These are phyloP conservation scores for Planiliza haematocheilus DNA, from an alignment of 2,113 vertebrate species.

Conservation along the genomic window DNA sequence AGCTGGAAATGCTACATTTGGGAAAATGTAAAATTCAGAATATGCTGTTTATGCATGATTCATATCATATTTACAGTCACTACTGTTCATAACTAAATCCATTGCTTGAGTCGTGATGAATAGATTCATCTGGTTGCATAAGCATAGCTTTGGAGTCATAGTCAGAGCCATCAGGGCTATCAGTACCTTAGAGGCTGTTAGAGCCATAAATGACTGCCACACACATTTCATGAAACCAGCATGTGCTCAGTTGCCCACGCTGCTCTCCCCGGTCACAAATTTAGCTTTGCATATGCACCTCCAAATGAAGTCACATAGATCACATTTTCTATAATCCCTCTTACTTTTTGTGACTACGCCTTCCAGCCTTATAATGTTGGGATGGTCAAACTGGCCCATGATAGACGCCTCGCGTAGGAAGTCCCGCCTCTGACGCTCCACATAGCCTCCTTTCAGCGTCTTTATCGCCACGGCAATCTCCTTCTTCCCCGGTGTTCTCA, in stretches of 20 bases:
- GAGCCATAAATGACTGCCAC: neutral
- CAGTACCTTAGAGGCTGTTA: neutral
- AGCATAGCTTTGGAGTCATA: neutral
- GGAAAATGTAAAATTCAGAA: too few species aligned
- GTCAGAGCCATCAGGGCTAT: neutral
- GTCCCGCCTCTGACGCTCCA: slow-evolving; percentile 93
- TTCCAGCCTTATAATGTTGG: slow-evolving; percentile 94
- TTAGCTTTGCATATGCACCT: neutral
- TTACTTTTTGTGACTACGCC: slow-evolving; percentile 98
- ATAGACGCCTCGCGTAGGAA: slow-evolving; percentile 96
- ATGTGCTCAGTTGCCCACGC: neutral
- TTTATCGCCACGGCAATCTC: slow-evolving; percentile 97
- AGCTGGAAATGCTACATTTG: too few species aligned
- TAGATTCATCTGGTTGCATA: neutral
- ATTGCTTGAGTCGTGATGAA: neutral
- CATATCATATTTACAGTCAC: slow-evolving; percentile 2
- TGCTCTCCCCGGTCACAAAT: neutral
- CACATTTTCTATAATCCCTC: slow-evolving; percentile 43
- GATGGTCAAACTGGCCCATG: slow-evolving; percentile 97
- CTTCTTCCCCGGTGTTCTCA: slow-evolving; percentile 93
- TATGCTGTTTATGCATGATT: too few species aligned
- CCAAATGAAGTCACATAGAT: neutral
- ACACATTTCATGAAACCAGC: neutral
- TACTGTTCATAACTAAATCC: neutral
- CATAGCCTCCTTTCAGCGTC: slow-evolving; percentile 93